Percentiles rank a stretch among this genome's conserved stretches.
Conservation (phyloP, 2,113 vertebrate genomes). For the Gallinago paraguaiae region DNA sequence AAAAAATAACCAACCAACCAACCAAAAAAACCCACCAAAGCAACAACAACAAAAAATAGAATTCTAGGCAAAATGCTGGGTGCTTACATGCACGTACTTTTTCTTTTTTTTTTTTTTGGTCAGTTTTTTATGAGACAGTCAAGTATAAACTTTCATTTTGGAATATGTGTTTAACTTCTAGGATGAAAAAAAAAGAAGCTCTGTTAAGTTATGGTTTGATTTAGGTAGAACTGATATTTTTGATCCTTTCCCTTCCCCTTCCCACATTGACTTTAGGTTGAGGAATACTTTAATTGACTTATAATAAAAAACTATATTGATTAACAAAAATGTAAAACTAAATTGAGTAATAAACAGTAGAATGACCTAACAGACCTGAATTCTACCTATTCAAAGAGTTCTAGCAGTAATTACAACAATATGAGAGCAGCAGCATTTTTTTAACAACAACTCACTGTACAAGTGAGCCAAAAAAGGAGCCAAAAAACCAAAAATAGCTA, state of each 20-base stretch:
- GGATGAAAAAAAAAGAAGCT: neutral
- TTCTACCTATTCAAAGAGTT: neutral
- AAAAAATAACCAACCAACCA: neutral
- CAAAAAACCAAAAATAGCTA: neutral
- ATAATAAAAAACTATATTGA: neutral
- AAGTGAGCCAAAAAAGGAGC: neutral
- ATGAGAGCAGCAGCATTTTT: neutral
- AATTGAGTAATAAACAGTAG: neutral
- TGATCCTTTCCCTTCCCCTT: neutral
- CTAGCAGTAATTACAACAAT: neutral
- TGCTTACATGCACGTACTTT: neutral
- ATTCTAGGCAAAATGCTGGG: neutral
- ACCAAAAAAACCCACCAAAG: fast-evolving
- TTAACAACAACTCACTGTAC: neutral
- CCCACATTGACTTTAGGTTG: neutral
- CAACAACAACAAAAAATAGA: neutral
- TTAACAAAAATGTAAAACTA: neutral
- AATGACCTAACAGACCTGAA: neutral
- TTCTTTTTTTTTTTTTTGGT: neutral
- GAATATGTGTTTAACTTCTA: neutral
- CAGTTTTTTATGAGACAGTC: neutral
- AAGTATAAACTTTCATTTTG: neutral
- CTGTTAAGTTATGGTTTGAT: neutral
- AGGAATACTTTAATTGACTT: neutral
- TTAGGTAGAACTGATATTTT: neutral